Conservation (phyloP, 2,888 invertebrate species). For the Chymomyza fuscimana region DNA sequence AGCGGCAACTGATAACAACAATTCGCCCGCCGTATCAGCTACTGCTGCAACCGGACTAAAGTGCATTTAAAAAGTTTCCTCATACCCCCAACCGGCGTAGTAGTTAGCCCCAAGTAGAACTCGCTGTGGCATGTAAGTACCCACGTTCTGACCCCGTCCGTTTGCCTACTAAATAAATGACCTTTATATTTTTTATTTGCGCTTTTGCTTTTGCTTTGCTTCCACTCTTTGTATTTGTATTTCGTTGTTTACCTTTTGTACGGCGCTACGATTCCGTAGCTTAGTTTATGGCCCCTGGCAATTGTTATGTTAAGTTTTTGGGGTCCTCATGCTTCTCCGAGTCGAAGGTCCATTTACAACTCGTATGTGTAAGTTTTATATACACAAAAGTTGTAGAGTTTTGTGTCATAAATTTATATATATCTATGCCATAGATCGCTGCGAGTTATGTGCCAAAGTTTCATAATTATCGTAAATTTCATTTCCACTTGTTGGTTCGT, state of each 20-base stretch:
- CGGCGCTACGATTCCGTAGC: constrained; percentile 14
- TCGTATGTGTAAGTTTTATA: neutral
- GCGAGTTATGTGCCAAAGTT: neutral
- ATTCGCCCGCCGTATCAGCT: neutral
- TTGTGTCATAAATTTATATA: neutral
- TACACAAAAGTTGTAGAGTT: neutral
- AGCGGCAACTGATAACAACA: constrained; percentile 16
- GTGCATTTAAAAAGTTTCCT: neutral
- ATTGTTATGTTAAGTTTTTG: constrained; percentile 29
- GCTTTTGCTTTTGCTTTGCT: constrained; percentile 12
- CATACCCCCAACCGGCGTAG: neutral
- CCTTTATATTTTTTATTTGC: too few relatives aligned
- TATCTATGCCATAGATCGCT: neutral
- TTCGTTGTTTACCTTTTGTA: constrained; percentile 13
- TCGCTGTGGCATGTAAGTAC: constrained; percentile 25
- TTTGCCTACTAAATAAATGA: too few relatives aligned
- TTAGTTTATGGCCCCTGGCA: constrained; percentile 54
- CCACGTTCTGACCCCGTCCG: too few relatives aligned
- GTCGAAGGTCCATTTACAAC: neutral
- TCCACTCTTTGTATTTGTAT: neutral
- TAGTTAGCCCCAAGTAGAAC: neutral
- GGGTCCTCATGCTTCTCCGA: neutral
- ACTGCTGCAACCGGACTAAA: neutral
- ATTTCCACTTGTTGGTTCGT: neutral
- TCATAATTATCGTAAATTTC: neutral